Base-by-base conservation (phyloP, 2,888 invertebrate species). In the Acrobasis consociella region DNA sequence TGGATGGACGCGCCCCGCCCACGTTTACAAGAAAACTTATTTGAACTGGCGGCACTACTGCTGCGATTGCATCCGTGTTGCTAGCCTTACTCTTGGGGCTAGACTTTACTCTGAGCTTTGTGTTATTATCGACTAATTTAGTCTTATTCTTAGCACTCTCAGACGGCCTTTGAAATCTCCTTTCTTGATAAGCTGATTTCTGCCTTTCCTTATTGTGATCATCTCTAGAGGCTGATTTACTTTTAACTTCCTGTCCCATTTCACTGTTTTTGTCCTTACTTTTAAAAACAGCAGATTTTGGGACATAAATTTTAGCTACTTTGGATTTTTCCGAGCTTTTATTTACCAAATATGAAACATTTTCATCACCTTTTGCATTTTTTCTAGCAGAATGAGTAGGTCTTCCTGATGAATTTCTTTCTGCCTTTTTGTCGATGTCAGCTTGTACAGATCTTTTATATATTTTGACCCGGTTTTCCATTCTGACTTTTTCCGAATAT, bases 401-500 rank as follows among this genome's bases (percentile, higher is more conserved):
- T 51, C 69, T 78, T 1, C 67, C 69, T 16, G 75, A 71, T 22
- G 60, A 42, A 1, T 77, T 76, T 62, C 70, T 76, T 67, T 81
- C 77, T 42, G 64, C 17, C 62, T 76, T 82, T 67, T 77, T 82
- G 7, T 83, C 79, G 1, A 72, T 77, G 31, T 87, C 85, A 49
- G 70, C 73, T 75, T 88, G 80, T 37, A 82, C 67, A 0, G 82
- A 77, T 60, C 82, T 87, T 69, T 89, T 91, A 64, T 92, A 92
- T 67, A 92, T 90, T 74, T 76, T 86, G 2, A 91, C 72, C 17
- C 90, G 79, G 67, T 92, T 92, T 74, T 89, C 90, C 87, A 89
- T 90, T 69, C 92, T 81, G 0, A 92, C 88, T 67, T 85, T 90
- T 74, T 92, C 92, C 1, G 92, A 92, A 73, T 92, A 92, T 68